phyloP scores from a whole-genome alignment of 2,888 invertebrate genomes.

The Agrochola circellaris region DNA sequence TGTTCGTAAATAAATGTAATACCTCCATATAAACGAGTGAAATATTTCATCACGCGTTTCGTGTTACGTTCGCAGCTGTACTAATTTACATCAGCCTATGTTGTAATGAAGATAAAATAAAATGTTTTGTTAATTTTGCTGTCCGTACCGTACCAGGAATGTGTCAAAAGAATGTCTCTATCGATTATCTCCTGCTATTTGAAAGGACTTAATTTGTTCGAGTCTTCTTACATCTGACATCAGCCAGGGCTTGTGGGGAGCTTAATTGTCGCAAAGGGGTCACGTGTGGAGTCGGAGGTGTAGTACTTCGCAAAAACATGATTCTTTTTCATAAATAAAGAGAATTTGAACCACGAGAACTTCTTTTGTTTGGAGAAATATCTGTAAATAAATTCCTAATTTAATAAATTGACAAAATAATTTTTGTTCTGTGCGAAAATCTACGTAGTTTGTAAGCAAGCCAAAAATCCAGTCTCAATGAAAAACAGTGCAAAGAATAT shows the following conservation, averaged over 20 bases:
- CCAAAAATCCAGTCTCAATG: background rate
- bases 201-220: background rate
- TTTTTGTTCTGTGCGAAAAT: background rate
- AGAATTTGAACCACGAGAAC: too few relatives aligned
- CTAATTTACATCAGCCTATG: conserved; percentile 43
- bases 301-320: too few relatives aligned
- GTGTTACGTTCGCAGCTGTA: conserved; percentile 38
- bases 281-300: too few relatives aligned
- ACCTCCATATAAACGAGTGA: conserved; percentile 31
- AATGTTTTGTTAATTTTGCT: conserved; percentile 15
- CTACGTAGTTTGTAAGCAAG: background rate
- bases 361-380: background rate
- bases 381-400: background rate
- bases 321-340: background rate
- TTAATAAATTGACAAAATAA: background rate
- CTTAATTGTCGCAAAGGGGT: background rate
- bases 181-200: background rate
- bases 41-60: conserved; percentile 56
- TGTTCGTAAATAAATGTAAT: conserved; percentile 16
- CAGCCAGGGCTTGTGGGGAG: too few relatives aligned
- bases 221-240: background rate
- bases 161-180: background rate
- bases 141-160: background rate
- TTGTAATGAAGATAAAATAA: conserved; percentile 34
- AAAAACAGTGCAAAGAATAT: background rate